Percentiles rank a stretch among this genome's conserved stretches.
These are phyloP conservation scores for Syncerus caffer DNA, from an alignment of 2,797 vertebrate genomes.

Conservation along the genomic window DNA sequence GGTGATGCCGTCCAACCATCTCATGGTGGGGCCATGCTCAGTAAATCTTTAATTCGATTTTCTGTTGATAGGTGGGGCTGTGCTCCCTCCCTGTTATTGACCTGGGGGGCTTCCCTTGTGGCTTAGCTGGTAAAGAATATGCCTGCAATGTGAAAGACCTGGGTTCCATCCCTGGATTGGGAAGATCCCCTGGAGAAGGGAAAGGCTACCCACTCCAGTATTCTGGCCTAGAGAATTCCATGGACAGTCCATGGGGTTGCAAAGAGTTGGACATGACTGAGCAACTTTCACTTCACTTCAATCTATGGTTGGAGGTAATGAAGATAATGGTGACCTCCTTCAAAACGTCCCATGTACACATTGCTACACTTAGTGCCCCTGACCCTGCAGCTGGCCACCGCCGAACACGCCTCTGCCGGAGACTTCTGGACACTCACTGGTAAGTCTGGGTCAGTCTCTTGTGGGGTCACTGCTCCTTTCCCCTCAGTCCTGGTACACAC, in stretches of 20 bases:
- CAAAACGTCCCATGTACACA: not conserved
- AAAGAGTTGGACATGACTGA: not conserved
- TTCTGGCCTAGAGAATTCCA: not conserved
- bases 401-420: accelerated
- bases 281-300: not conserved
- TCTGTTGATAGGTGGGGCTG: not conserved
- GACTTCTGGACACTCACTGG: not conserved
- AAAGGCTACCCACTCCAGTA: not conserved
- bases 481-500: not conserved
- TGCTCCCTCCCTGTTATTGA: not conserved
- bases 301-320: not conserved
- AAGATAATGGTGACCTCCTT: not conserved
- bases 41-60: not conserved
- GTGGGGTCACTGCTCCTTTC: not conserved
- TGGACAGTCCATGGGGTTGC: not conserved
- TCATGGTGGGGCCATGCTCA: not conserved
- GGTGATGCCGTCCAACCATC: not conserved
- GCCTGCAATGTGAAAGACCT: not conserved
- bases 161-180: not conserved
- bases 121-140: not conserved
- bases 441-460: not conserved
- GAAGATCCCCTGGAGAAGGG: not conserved
- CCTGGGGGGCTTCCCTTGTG: not conserved
- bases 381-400: not conserved
- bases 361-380: not conserved